Evolutionary conservation across 2,113 vertebrate species (phyloP).

Genomic region (Gopherus flavomarginatus): DNA sequence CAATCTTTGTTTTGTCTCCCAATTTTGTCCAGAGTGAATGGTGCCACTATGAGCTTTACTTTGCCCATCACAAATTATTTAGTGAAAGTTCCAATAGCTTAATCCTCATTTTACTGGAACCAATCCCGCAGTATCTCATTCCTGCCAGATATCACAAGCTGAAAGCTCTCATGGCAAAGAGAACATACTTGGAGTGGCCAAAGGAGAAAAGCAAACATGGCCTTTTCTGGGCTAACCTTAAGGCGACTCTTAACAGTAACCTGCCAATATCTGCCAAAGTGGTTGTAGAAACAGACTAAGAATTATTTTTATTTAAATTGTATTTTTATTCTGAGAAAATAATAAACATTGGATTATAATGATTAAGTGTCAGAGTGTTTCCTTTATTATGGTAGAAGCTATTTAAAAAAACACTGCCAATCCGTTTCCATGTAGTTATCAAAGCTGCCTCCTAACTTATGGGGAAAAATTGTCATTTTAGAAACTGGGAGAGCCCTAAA

Average conservation of each 20-base stretch:
- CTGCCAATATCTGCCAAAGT: constrained; percentile 15
- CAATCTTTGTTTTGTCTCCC: constrained; percentile 89
- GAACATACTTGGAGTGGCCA: constrained; percentile 92
- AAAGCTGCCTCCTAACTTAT: not conserved
- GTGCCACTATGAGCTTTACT: constrained; percentile 96
- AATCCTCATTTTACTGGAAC: constrained; percentile 90
- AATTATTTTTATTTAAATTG: not conserved
- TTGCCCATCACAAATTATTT: constrained; percentile 88
- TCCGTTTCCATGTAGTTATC: not conserved
- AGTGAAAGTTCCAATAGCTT: constrained; percentile 79
- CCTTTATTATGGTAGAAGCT: not conserved
- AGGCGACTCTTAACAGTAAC: constrained; percentile 81
- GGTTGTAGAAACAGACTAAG: not conserved
- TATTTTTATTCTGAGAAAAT: not conserved
- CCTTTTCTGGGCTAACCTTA: constrained; percentile 90
- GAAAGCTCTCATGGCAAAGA: constrained; percentile 86
- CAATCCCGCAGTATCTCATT: constrained; percentile 85
- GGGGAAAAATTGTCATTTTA: not conserved
- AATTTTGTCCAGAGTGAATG: constrained; percentile 94
- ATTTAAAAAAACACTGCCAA: not conserved
- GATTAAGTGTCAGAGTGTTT: not conserved
- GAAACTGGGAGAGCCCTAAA: not conserved
- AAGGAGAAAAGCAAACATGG: constrained; percentile 85
- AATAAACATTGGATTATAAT: not conserved
- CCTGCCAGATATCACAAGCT: constrained; percentile 89